Evolutionary conservation across 1,140 invertebrate genomes (phyloP).

Genomic region (Musca domestica): DNA sequence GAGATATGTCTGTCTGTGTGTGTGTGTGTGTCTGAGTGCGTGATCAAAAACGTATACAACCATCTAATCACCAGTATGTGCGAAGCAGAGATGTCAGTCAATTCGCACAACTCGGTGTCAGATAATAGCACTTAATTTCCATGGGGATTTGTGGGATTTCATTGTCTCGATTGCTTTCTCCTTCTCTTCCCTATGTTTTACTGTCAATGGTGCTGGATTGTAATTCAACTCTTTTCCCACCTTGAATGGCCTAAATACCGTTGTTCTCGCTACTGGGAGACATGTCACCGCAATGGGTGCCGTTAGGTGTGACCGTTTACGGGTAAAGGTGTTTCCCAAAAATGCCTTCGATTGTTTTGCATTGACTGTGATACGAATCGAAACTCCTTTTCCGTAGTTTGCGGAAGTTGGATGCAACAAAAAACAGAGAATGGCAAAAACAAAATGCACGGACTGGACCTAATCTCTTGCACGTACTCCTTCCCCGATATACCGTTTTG

Average conservation of each 20-base stretch:
- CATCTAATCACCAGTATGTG: no score
- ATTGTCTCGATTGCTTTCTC: not conserved
- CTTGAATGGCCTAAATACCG: slow-evolving; percentile 12
- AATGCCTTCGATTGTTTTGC: slow-evolving; percentile 8
- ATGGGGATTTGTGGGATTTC: no score
- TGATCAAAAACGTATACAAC: no score
- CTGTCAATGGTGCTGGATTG: not conserved
- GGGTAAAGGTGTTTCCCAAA: slow-evolving; percentile 16
- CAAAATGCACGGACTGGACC: no score
- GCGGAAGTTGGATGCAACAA: not conserved
- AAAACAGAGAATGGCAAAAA: no score
- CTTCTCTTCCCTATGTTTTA: not conserved
- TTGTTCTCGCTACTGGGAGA: not conserved
- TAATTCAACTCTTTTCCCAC: slow-evolving; percentile 14
- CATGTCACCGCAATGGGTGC: not conserved
- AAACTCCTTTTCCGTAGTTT: slow-evolving; percentile 11
- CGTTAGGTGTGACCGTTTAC: not conserved
- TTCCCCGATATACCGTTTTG: slow-evolving; percentile 6
- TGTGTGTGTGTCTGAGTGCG: no score
- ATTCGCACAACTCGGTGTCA: no score
- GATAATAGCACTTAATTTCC: no score
- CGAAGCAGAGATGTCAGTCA: no score
- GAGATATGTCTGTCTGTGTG: no score
- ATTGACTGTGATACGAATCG: slow-evolving; percentile 4
- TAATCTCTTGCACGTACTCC: not conserved